A percentile compares a stretch with the other conserved stretches of the same genome.
These are phyloP conservation scores for Chrysodeixis includens DNA, from an alignment of 2,888 invertebrate species.

Conservation along the genomic window DNA sequence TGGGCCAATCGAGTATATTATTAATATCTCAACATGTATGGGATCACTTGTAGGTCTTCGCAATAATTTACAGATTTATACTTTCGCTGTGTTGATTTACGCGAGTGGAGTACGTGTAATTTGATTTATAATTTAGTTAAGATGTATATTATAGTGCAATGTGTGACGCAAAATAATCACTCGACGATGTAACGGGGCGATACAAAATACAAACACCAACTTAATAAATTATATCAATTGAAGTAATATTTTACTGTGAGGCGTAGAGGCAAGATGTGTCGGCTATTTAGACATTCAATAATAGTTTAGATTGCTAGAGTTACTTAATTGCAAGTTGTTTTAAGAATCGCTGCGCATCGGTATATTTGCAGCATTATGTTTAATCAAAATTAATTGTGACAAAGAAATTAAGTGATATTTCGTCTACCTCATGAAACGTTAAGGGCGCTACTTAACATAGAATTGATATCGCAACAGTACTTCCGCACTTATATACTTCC, in stretches of 20 bases:
- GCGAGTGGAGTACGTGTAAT: slow-evolving; percentile 60
- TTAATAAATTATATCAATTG: slow-evolving; percentile 19
- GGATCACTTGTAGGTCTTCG: slow-evolving; percentile 84
- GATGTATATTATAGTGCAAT: slow-evolving; percentile 51
- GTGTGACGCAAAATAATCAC: slow-evolving; percentile 31
- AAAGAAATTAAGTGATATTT: slow-evolving; percentile 46
- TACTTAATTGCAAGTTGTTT: slow-evolving; percentile 13
- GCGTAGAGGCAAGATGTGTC: slow-evolving; percentile 11
- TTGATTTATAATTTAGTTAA: slow-evolving; percentile 64
- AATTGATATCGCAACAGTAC: slow-evolving; percentile 34
- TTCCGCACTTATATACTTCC: slow-evolving; percentile 43
- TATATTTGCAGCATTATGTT: background rate
- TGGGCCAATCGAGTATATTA: slow-evolving; percentile 85
- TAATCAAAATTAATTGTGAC: slow-evolving; percentile 37
- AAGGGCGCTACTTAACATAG: slow-evolving; percentile 44
- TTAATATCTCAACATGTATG: slow-evolving; percentile 81
- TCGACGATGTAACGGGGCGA: slow-evolving; percentile 40
- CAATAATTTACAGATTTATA: slow-evolving; percentile 71
- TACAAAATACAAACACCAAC: slow-evolving; percentile 30
- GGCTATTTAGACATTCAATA: background rate
- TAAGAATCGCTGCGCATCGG: background rate
- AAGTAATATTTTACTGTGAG: slow-evolving; percentile 12
- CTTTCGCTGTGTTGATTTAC: slow-evolving; percentile 66
- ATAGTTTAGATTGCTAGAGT: slow-evolving; percentile 26
- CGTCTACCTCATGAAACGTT: slow-evolving; percentile 48